Conservation (phyloP, 2,113 vertebrate genomes). For the Arenaria interpres region DNA sequence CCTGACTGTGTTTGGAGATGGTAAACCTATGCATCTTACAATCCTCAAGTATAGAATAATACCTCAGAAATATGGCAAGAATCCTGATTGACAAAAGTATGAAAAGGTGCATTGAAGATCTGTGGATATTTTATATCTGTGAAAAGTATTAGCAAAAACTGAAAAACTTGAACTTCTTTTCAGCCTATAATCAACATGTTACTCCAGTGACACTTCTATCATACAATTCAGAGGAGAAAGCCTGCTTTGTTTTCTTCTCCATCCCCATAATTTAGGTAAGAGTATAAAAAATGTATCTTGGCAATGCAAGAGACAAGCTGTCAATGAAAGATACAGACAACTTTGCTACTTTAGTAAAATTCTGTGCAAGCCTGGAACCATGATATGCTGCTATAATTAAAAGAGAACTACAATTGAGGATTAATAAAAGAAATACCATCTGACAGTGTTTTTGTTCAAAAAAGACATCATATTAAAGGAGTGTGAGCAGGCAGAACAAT, state of each 20-base stretch:
- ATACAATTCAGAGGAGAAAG: background rate
- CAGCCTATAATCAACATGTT: background rate
- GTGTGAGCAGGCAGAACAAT: background rate
- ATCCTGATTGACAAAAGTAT: background rate
- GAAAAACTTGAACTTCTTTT: background rate
- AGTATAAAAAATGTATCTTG: background rate
- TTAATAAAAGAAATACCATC: background rate
- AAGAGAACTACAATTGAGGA: background rate
- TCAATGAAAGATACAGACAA: background rate
- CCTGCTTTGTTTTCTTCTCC: background rate
- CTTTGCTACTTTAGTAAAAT: background rate
- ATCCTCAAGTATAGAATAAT: background rate
- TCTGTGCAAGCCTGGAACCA: background rate
- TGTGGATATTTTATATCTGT: background rate
- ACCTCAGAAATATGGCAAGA: background rate
- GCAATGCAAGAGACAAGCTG: background rate
- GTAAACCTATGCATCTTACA: background rate
- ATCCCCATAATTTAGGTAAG: background rate
- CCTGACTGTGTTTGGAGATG: background rate
- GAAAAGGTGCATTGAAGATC: background rate
- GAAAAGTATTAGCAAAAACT: background rate
- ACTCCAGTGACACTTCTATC: background rate
- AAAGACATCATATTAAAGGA: background rate
- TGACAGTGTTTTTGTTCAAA: background rate
- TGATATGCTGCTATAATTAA: background rate